Base-by-base conservation (phyloP, 2,888 invertebrate species). In the Drosophila kanekoi region DNA sequence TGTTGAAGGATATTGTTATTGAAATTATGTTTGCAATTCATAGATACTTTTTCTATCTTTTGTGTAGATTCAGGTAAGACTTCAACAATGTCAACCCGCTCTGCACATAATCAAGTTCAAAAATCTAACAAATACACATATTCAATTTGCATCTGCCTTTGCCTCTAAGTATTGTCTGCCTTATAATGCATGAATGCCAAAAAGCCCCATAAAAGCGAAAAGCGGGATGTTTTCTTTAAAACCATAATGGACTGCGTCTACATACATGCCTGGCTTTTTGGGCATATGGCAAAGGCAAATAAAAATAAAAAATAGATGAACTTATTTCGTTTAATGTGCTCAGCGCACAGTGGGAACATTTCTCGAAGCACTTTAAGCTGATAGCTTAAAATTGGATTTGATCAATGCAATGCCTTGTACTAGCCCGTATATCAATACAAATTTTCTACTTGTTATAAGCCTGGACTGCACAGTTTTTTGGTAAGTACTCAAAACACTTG, bases 271-370 rank as follows among this genome's bases (percentile, higher is more conserved):
- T 54, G 49, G 18, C 51, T 58, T 18, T 52, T 23, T 62, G 70
- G 52, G 47, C 60, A 73, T 52, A 54, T 65, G 70, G 73, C 37
- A 53, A 47, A 57, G 33, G 43, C 61, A 70, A 56, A 70, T 74
- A 74, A 66, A 64, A 58, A 77, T 79, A 66, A 66, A 79, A 84
- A 81, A 78, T 82, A 83, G 69, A 81, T 79, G 81, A 84, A 73
- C 75, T 59, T 63, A 64, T 71, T 72, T 70, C 57, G 52, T 61
- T 65, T 68, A 59, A 74, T 74, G 65, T 44, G 61, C 47, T 28
- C 51, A 14, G 35, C 9, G 41, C 28, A 62, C 59, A n/a, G 62
- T 62, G 60, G 35, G 14, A 8, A 28, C 28, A 28, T 28, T 28
- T 28, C 2, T 28, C 8, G 8, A 0, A 28, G 28, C 8, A 8